Evolutionary conservation across 1,140 invertebrate species (phyloP).

Genomic region (Varroa destructor): DNA sequence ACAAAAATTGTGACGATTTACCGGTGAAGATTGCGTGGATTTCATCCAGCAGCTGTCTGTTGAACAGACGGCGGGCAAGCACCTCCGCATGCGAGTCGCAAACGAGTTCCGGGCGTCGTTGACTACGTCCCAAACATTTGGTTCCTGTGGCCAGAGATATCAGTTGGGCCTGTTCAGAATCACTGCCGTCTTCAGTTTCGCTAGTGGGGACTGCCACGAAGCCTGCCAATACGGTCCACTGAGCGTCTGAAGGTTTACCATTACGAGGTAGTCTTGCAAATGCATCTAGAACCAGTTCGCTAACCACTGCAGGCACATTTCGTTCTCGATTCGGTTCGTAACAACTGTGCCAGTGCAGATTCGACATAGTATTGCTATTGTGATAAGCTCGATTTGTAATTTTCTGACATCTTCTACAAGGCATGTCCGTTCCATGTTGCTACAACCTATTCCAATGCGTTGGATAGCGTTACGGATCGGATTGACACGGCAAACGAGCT

Average conservation of each 20-base stretch:
- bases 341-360: too few relatives aligned
- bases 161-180: background rate
- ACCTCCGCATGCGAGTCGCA: constrained; percentile 87
- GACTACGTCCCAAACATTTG: background rate
- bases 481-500: too few relatives aligned
- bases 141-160: constrained; percentile 20
- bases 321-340: too few relatives aligned
- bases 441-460: too few relatives aligned
- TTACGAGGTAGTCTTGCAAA: background rate
- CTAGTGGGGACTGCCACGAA: background rate
- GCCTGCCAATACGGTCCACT: constrained; percentile 18
- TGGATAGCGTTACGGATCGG: too few relatives aligned
- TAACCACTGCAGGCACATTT: too few relatives aligned
- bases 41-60: constrained; percentile 59
- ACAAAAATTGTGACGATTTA: background rate
- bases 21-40: constrained; percentile 42
- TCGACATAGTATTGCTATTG: too few relatives aligned
- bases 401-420: too few relatives aligned
- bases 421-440: too few relatives aligned
- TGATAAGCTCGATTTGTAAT: too few relatives aligned
- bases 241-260: constrained; percentile 1
- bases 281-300: background rate
- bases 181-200: background rate
- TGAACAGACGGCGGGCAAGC: constrained; percentile 61
- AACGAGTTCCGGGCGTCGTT: constrained; percentile 42